Evolutionary conservation across 2,797 vertebrate species (phyloP).

Genomic region (Parauchenoglanis punctatus): DNA sequence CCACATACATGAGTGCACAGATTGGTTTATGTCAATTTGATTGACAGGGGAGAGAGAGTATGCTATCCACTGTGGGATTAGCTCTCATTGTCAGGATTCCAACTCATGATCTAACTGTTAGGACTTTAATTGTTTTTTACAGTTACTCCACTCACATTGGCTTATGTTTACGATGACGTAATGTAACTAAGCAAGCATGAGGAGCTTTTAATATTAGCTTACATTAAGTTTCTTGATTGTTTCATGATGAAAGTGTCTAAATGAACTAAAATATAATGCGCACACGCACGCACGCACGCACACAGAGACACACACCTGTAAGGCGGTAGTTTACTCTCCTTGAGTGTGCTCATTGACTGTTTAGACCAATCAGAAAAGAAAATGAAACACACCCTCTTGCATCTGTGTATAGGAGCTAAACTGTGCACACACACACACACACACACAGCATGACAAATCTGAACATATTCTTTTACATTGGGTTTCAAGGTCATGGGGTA

Average conservation of each 20-base stretch:
- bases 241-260: neutral
- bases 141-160: no score
- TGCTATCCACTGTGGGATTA: neutral
- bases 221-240: neutral
- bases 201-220: neutral
- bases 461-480: conserved; percentile 28
- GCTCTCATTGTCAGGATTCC: no score
- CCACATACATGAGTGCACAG: neutral
- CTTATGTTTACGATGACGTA: neutral
- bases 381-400: neutral
- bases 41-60: neutral
- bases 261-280: neutral
- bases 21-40: neutral
- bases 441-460: conserved; percentile 16
- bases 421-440: neutral
- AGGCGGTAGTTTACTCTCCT: neutral
- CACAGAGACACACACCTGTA: no score
- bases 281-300: neutral
- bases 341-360: conserved; percentile 43
- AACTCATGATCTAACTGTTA: no score
- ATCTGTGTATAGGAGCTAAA: neutral
- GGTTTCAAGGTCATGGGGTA: conserved; percentile 34
- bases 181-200: neutral
- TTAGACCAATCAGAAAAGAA: conserved; percentile 5
- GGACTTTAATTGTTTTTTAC: no score